Percentiles rank a stretch among this genome's conserved stretches.
These are phyloP conservation scores for Geothlypis trichas DNA, from an alignment of 2,113 vertebrate species.

Conservation along the genomic window DNA sequence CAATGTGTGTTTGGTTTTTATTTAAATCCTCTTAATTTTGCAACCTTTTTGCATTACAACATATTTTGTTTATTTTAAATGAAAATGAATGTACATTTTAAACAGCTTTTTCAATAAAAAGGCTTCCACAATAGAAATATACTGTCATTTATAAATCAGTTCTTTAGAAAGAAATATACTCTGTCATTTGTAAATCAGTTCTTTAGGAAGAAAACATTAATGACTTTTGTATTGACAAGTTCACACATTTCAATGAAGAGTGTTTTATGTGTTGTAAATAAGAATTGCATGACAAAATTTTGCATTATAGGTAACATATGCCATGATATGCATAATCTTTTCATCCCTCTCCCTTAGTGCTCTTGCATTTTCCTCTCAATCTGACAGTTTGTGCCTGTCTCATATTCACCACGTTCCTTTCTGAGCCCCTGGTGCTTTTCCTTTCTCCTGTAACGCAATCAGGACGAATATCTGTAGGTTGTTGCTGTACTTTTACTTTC, in stretches of 20 bases:
- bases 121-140: background rate
- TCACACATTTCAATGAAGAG: background rate
- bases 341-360: background rate
- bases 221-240: background rate
- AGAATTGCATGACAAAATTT: background rate
- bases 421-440: background rate
- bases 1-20: background rate
- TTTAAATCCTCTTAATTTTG: constrained; percentile 13
- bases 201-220: background rate
- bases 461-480: background rate
- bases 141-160: background rate
- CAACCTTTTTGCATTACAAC: background rate
- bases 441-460: accelerated
- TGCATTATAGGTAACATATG: background rate
- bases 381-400: background rate
- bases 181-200: background rate
- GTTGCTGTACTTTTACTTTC: background rate
- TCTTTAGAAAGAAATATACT: background rate
- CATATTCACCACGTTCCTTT: accelerated
- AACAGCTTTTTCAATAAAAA: background rate
- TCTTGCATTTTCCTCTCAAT: background rate
- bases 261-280: background rate
- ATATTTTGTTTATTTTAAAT: constrained; percentile 34
- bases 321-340: background rate
- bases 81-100: background rate